phyloP scores from a whole-genome alignment of 1,140 invertebrate species.

The Cydia strobilella region DNA sequence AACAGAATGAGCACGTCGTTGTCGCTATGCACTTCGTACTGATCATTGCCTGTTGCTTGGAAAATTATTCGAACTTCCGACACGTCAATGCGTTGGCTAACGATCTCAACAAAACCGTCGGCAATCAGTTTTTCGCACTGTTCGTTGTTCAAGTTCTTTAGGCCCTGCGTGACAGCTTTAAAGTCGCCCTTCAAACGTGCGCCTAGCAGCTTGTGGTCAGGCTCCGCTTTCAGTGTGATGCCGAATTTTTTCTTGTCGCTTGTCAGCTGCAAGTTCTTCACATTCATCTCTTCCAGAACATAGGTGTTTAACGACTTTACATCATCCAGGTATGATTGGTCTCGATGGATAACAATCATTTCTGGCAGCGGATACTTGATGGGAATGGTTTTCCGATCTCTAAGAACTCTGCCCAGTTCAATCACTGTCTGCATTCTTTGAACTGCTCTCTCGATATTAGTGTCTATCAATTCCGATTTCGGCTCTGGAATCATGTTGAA shows the following conservation, averaged over 20 bases:
- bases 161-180: slow-evolving; percentile 90
- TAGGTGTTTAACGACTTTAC: slow-evolving; percentile 91
- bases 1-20: slow-evolving; percentile 91
- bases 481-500: slow-evolving; percentile 93
- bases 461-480: slow-evolving; percentile 88
- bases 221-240: slow-evolving; percentile 95
- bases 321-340: slow-evolving; percentile 89
- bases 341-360: slow-evolving; percentile 96
- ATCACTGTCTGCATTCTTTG: slow-evolving; percentile 96
- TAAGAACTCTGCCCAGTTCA: slow-evolving; percentile 94
- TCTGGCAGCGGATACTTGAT: slow-evolving; percentile 98
- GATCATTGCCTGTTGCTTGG: slow-evolving; percentile 82
- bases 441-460: slow-evolving; percentile 94
- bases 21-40: slow-evolving; percentile 95
- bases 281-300: slow-evolving; percentile 96
- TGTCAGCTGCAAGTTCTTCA: slow-evolving; percentile 92
- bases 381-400: slow-evolving; percentile 96
- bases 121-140: slow-evolving; percentile 90
- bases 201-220: slow-evolving; percentile 93
- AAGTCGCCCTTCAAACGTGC: slow-evolving; percentile 93
- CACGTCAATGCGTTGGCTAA: slow-evolving; percentile 88
- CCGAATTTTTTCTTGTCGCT: slow-evolving; percentile 96
- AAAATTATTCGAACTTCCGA: slow-evolving; percentile 95
- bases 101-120: slow-evolving; percentile 86
- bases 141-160: slow-evolving; percentile 90